Conservation (phyloP, 2,888 invertebrate species). For the Pseudoips prasinana region DNA sequence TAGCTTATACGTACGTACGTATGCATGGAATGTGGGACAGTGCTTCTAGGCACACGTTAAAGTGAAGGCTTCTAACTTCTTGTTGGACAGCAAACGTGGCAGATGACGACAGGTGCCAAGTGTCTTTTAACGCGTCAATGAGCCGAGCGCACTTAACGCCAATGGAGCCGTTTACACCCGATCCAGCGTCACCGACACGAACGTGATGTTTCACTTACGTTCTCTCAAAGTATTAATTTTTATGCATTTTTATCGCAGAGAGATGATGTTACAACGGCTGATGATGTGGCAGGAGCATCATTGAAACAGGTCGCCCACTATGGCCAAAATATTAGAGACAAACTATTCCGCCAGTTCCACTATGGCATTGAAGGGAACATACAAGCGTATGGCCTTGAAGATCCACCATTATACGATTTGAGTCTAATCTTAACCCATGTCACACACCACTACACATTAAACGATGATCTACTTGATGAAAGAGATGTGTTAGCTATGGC, state of each 20-base stretch:
- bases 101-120: no score
- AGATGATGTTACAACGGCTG: slow-evolving; percentile 3
- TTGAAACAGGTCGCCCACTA: slow-evolving; percentile 62
- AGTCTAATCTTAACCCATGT: slow-evolving; percentile 43
- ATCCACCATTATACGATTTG: slow-evolving; percentile 53
- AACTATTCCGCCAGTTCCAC: slow-evolving; percentile 52
- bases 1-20: no score
- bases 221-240: no score
- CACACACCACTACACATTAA: slow-evolving; percentile 57
- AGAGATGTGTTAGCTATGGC: slow-evolving; percentile 57
- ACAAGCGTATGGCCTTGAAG: slow-evolving; percentile 36
- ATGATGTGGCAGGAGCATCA: slow-evolving; percentile 42
- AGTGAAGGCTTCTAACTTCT: no score
- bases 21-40: no score
- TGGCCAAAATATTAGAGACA: slow-evolving; percentile 60
- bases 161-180: no score
- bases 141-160: no score
- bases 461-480: slow-evolving; percentile 48
- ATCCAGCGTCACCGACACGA: no score
- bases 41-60: no score
- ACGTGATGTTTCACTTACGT: no score
- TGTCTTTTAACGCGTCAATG: no score
- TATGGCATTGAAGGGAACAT: slow-evolving; percentile 43
- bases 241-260: slow-evolving; percentile 20
- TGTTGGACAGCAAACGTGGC: no score